These are phyloP conservation scores for Tympanoctomys barrerae DNA, from an alignment of 2,797 vertebrate species.

Conservation along the genomic window DNA sequence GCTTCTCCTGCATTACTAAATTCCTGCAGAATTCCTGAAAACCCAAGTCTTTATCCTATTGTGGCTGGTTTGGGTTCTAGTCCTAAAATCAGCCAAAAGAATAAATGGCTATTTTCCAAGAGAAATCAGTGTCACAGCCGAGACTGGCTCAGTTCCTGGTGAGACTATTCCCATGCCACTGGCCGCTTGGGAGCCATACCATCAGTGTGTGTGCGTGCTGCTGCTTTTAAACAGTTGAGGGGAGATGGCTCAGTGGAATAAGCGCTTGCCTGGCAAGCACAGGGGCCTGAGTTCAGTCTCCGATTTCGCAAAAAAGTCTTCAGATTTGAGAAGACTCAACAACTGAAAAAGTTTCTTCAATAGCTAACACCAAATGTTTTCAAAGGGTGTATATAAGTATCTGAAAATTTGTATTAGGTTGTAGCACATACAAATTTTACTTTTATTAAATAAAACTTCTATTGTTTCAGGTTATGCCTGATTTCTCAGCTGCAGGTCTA, in stretches of 20 bases:
- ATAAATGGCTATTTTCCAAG: neutral
- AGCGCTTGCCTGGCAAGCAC: no score
- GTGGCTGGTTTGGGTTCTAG: neutral
- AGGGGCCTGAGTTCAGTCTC: no score
- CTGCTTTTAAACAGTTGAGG: neutral
- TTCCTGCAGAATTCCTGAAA: neutral
- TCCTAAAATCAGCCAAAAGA: conserved; percentile 32
- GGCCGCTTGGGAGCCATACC: neutral
- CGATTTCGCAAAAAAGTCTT: neutral
- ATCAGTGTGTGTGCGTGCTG: neutral
- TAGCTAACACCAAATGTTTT: conserved; percentile 45
- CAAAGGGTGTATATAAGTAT: conserved; percentile 13
- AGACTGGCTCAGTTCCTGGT: neutral
- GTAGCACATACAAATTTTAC: conserved; percentile 8
- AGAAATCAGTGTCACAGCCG: neutral
- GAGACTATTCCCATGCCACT: no score
- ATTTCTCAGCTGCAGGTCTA: neutral
- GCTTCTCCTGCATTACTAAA: neutral
- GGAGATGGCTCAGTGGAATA: no score
- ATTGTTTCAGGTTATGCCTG: neutral
- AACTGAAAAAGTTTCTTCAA: conserved; percentile 8
- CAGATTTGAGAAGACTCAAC: neutral
- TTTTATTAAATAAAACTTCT: conserved; percentile 20
- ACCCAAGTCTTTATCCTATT: neutral
- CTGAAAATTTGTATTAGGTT: conserved; percentile 27